Conservation (phyloP, 2,113 vertebrate genomes). For the Scartelaos histophorus region DNA sequence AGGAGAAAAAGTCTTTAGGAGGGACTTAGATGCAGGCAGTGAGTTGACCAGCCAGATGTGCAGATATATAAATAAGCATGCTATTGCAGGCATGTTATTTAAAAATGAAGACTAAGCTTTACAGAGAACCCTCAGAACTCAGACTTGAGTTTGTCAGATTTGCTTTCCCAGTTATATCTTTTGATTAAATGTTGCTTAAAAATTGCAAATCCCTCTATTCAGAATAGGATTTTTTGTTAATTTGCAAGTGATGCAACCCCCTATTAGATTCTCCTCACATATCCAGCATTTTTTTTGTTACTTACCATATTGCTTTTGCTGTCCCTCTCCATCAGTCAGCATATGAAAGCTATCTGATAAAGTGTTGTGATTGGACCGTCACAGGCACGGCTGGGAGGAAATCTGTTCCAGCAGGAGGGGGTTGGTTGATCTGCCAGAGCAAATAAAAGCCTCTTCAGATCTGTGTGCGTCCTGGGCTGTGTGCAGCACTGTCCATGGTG, state of each 20-base stretch:
- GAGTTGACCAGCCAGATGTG: too few species aligned
- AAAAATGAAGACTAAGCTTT: too few species aligned
- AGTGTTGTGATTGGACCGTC: conserved; percentile 9
- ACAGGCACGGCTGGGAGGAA: conserved; percentile 7
- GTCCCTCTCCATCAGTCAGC: background rate
- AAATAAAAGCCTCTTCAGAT: conserved; percentile 7
- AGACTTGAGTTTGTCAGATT: too few species aligned
- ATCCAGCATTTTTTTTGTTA: background rate
- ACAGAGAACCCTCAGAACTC: too few species aligned
- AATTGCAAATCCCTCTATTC: background rate
- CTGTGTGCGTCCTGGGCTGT: background rate
- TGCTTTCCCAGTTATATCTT: too few species aligned
- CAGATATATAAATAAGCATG: too few species aligned
- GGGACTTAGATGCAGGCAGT: too few species aligned
- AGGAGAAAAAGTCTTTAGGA: too few species aligned
- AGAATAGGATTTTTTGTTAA: background rate
- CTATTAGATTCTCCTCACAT: background rate
- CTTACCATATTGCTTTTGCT: background rate
- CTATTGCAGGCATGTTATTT: too few species aligned
- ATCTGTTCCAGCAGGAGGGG: conserved; percentile 5
- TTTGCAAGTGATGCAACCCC: background rate
- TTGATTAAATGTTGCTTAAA: background rate
- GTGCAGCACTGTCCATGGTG: background rate
- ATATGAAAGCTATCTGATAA: conserved; percentile 6
- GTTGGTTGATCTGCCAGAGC: conserved; percentile 5